Evolutionary conservation across 2,888 invertebrate species (phyloP).

Genomic region (Drosophila hamatofila): DNA sequence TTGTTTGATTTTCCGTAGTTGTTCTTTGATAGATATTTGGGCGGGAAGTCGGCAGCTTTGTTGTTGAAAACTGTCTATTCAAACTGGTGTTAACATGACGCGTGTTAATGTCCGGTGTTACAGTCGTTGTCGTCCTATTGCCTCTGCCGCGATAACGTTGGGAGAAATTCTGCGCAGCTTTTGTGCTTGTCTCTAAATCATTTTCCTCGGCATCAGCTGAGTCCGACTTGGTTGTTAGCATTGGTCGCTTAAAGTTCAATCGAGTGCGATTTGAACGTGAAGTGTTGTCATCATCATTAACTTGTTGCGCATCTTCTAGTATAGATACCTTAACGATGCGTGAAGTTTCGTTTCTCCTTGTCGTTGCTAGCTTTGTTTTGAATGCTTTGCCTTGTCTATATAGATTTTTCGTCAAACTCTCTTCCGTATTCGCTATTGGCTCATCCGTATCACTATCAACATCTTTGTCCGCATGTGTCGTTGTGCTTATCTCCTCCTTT

Average conservation of each 20-base stretch:
- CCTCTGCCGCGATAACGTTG: slow-evolving; percentile 42
- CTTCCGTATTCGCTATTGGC: slow-evolving; percentile 14
- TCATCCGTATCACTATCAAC: slow-evolving; percentile 26
- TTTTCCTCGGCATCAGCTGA: slow-evolving; percentile 1
- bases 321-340: slow-evolving; percentile 49
- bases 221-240: slow-evolving; percentile 15
- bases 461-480: background rate
- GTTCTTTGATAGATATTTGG: background rate
- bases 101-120: slow-evolving; percentile 25
- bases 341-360: slow-evolving; percentile 35
- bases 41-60: slow-evolving; percentile 3
- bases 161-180: background rate
- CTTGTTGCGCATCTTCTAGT: slow-evolving; percentile 30
- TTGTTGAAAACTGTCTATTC: slow-evolving; percentile 34
- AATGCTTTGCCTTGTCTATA: slow-evolving; percentile 66
- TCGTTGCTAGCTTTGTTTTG: slow-evolving; percentile 31
- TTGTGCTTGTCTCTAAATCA: slow-evolving; percentile 19
- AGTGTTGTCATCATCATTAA: slow-evolving; percentile 41
- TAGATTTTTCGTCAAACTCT: background rate
- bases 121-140: slow-evolving; percentile 23
- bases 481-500: background rate
- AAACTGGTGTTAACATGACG: slow-evolving; percentile 40
- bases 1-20: background rate
- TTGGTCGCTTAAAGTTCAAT: slow-evolving; percentile 44
- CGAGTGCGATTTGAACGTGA: slow-evolving; percentile 44